Evolutionary conservation across 2,113 vertebrate species (phyloP), one percentile per base, ranked within the genome.

Genomic region (Triplophysa rosa): DNA sequence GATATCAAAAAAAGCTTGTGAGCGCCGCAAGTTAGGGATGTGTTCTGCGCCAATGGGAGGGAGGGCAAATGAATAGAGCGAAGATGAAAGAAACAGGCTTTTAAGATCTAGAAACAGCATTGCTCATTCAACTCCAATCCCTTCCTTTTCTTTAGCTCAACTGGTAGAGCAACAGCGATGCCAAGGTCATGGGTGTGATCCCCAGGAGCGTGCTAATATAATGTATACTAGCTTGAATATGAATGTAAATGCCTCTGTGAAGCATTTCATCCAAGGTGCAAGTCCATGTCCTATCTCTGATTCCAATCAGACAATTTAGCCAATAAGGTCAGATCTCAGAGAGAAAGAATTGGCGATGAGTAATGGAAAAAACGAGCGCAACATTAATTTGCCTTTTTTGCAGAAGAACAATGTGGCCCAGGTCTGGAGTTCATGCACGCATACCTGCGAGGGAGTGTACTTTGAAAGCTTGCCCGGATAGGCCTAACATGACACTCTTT

Each of bases 1-100:
- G 24, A 80, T 77, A 79, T 83, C 61, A 84, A 84, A 82, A 29
- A 84, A 85, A 79, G 73, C 69, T 66, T 21, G 71, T 40, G 23
- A 71, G 58, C 70, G 52, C 45, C 65, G 52, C 61, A 68, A 58
- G 54, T 78, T 77, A 66, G 64, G 79, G 59, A 56, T 71, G 67
- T 80, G 78, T 61, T 62, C 70, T 76, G 73, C 62, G 68, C 71
- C 77, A 65, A 65, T 64, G 73, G 4, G 67, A 77, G 73, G 40
- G 52, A 61, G n/a, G 52, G 21, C 59, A 66, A 45, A 81, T 71
- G 75, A 83, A 81, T 83, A 79, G 69, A 79, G 56, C 69, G 8
- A 62, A 69, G 78, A 85, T 78, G 76, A 81, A 83, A 85, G 75
- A 23, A 26, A 54, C 29, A 65, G 62, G 4, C 26, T 77, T 65